Conservation (phyloP, 2,797 vertebrate species). For the Sylvilagus floridanus region DNA sequence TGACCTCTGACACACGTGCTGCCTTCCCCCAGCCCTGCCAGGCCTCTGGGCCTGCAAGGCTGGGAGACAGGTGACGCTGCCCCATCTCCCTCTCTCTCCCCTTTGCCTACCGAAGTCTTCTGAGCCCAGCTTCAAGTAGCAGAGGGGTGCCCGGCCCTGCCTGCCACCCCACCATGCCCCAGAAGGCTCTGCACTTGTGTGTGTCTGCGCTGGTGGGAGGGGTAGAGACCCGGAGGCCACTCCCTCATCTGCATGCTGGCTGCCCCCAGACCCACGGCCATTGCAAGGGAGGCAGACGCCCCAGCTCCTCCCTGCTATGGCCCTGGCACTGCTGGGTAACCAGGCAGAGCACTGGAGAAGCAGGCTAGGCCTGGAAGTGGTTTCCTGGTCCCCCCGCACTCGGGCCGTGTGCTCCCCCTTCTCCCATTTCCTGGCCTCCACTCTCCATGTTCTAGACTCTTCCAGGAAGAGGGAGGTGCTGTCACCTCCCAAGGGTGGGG, state of each 20-base stretch:
- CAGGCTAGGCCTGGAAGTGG: neutral
- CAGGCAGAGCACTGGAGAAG: neutral
- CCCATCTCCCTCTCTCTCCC: neutral
- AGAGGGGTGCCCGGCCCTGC: neutral
- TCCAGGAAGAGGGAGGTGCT: neutral
- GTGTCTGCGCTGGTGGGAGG: neutral
- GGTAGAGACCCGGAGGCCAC: neutral
- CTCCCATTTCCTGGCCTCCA: neutral
- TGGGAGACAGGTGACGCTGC: neutral
- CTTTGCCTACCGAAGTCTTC: neutral
- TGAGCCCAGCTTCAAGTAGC: neutral
- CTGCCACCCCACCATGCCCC: neutral
- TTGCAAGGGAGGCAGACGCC: neutral
- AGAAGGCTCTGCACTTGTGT: rapidly evolving
- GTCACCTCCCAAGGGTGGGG: neutral
- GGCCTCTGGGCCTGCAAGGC: neutral
- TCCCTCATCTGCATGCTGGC: neutral
- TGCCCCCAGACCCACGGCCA: neutral
- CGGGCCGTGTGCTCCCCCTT: neutral
- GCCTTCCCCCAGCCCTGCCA: neutral
- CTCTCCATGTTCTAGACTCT: neutral
- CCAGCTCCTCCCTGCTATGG: neutral
- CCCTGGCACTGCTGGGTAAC: neutral
- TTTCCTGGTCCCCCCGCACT: no score
- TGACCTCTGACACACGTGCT: neutral